Percentiles rank a stretch among this genome's conserved stretches.
Evolutionary conservation across 2,113 vertebrate species (phyloP).

Genomic region (Rhegmatorhina hoffmannsi): DNA sequence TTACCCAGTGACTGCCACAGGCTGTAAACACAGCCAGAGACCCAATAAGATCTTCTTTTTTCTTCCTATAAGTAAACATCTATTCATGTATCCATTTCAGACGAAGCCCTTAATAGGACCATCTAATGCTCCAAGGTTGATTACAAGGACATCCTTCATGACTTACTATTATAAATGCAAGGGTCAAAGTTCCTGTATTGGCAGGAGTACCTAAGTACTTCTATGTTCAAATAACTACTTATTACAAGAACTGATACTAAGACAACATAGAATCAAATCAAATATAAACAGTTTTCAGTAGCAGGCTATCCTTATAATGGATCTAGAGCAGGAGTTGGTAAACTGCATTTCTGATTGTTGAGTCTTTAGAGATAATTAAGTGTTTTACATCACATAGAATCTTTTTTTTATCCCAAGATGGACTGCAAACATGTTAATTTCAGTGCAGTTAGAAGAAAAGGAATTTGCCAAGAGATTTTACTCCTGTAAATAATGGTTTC

Average conservation of each 20-base stretch:
- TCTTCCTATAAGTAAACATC: not conserved
- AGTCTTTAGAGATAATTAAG: not conserved
- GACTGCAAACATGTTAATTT: not conserved
- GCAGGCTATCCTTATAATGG: not conserved
- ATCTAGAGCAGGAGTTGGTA: not conserved
- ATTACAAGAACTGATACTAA: not conserved
- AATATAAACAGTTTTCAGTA: not conserved
- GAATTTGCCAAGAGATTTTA: constrained; percentile 57
- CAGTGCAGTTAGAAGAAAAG: not conserved
- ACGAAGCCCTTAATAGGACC: not conserved
- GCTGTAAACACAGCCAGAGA: not conserved
- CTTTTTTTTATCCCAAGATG: not conserved
- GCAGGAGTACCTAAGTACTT: not conserved
- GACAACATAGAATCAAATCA: not conserved
- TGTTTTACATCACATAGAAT: not conserved
- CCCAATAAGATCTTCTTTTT: not conserved
- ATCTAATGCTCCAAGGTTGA: not conserved
- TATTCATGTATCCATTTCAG: not conserved
- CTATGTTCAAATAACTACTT: not conserved
- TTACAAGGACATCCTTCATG: not conserved
- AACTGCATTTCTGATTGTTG: not conserved
- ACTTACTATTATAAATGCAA: not conserved
- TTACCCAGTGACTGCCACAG: not conserved
- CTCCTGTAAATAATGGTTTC: constrained; percentile 61
- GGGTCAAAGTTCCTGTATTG: not conserved